Conservation (phyloP, 2,113 vertebrate species). For the Falcunculus frontatus region DNA sequence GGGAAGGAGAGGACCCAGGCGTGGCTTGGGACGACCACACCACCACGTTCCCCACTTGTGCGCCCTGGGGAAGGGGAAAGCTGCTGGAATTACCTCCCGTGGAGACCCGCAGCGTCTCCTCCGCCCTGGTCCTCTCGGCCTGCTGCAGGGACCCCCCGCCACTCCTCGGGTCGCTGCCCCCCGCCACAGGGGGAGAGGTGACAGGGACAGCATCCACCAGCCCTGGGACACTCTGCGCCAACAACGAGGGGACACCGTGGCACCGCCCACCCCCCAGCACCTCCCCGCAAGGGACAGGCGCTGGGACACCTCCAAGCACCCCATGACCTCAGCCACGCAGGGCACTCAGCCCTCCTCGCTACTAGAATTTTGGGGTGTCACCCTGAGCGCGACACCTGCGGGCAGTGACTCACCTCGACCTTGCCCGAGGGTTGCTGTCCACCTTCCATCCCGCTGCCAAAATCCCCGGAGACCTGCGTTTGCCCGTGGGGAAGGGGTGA, state of each 20-base stretch:
- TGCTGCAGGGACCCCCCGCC: not conserved
- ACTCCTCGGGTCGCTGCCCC: rapidly evolving
- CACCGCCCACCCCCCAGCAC: rapidly evolving
- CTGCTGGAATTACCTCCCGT: conserved; percentile 25
- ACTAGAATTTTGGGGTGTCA: not conserved
- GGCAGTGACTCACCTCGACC: conserved; percentile 27
- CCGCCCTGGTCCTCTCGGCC: not conserved
- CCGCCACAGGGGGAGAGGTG: conserved; percentile 55
- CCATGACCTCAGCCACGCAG: rapidly evolving
- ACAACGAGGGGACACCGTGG: rapidly evolving
- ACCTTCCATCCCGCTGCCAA: conserved; percentile 77
- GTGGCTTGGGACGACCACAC: rapidly evolving
- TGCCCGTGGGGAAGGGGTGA: not conserved
- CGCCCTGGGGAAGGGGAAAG: not conserved
- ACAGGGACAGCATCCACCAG: conserved; percentile 57
- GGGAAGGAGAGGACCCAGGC: rapidly evolving
- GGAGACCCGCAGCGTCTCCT: not conserved
- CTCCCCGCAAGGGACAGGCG: not conserved
- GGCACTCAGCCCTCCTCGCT: not conserved
- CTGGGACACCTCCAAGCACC: rapidly evolving
- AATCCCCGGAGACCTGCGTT: conserved; percentile 81
- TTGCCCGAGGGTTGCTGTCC: not conserved
- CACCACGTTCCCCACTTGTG: rapidly evolving
- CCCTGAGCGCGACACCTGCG: rapidly evolving
- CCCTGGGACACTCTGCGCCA: conserved; percentile 17